Evolutionary conservation across 2,888 invertebrate species (phyloP).

Genomic region (Coelopa pilipes): DNA sequence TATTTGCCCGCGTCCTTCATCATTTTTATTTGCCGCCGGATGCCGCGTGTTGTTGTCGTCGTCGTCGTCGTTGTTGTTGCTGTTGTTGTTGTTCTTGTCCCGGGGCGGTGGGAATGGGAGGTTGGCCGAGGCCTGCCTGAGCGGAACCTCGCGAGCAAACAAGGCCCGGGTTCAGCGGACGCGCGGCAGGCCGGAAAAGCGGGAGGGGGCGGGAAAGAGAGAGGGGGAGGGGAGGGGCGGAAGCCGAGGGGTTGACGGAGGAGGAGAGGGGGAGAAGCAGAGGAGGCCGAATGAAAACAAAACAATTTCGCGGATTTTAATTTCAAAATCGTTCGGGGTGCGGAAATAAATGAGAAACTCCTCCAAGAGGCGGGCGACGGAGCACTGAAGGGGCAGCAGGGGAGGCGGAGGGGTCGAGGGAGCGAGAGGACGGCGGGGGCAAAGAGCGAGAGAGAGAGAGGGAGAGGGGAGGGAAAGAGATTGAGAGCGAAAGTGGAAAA

Average conservation of each 20-base stretch:
- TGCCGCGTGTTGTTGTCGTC: too few relatives aligned
- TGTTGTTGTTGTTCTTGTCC: too few relatives aligned
- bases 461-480: background rate
- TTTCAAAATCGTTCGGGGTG: conserved; percentile 34
- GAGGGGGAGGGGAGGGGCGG: too few relatives aligned
- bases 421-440: background rate
- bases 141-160: background rate
- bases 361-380: background rate
- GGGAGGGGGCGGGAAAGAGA: too few relatives aligned
- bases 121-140: too few relatives aligned
- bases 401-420: background rate
- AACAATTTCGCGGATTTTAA: conserved; percentile 36
- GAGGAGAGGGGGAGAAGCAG: too few relatives aligned
- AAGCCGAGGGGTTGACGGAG: too few relatives aligned
- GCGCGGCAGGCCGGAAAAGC: too few relatives aligned
- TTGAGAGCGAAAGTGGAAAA: too few relatives aligned
- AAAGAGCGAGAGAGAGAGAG: background rate
- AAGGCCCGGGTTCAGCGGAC: too few relatives aligned
- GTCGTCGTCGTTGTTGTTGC: too few relatives aligned
- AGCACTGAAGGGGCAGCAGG: background rate
- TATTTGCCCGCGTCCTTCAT: background rate
- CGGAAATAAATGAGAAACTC: conserved; percentile 14
- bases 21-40: background rate
- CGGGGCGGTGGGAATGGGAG: too few relatives aligned
- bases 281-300: conserved; percentile 19